phyloP scores from a whole-genome alignment of 2,888 invertebrate species.

The Blera fallax region DNA sequence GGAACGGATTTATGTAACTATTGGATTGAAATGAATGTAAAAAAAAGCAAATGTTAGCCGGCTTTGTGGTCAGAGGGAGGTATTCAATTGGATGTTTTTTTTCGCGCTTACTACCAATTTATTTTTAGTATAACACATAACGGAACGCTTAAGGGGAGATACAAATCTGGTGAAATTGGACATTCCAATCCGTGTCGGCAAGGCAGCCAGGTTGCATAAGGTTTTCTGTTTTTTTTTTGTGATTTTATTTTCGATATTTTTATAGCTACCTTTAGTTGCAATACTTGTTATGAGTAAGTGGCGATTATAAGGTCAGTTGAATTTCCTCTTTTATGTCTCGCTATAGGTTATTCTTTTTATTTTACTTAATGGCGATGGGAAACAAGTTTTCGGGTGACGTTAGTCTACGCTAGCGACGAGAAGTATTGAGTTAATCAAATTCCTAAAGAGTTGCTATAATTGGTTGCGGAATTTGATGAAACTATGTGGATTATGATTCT shows the following conservation, averaged over 20 bases:
- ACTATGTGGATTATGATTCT: too few relatives aligned
- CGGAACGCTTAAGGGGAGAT: neutral
- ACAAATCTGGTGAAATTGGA: neutral
- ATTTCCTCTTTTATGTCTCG: conserved; percentile 39
- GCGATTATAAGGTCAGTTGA: conserved; percentile 59
- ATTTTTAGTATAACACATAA: conserved; percentile 8
- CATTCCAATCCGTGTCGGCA: conserved; percentile 12
- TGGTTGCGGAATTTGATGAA: neutral
- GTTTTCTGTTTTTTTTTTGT: too few relatives aligned
- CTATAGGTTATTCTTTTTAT: neutral
- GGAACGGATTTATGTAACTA: conserved; percentile 5
- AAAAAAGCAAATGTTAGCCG: too few relatives aligned
- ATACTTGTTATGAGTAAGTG: conserved; percentile 24
- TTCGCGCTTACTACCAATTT: neutral
- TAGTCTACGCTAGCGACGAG: neutral
- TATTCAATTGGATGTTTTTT: neutral
- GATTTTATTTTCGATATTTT: neutral
- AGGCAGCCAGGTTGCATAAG: conserved; percentile 31
- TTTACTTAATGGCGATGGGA: neutral
- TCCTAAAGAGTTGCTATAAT: neutral
- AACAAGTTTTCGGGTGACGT: conserved; percentile 26
- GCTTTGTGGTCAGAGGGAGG: too few relatives aligned
- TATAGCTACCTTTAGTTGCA: conserved; percentile 26
- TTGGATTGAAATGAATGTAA: too few relatives aligned
- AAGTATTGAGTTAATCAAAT: neutral